A percentile compares a stretch with the other conserved stretches of the same genome.
phyloP scores from a whole-genome alignment of 1,140 invertebrate species.

The Drosophila paulistorum region DNA sequence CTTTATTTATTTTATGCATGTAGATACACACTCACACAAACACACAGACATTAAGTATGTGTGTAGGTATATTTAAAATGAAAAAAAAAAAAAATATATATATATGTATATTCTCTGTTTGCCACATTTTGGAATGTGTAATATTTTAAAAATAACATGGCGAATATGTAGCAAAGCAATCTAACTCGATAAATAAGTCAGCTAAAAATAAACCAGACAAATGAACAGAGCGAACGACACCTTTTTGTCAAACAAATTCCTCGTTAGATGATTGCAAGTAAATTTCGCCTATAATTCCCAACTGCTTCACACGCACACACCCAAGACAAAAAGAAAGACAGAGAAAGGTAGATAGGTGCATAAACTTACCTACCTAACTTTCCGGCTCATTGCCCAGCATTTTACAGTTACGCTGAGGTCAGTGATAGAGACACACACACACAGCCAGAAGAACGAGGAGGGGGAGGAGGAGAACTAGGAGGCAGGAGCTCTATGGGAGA shows the following conservation, averaged over 20 bases:
- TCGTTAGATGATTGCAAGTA: conserved; percentile 6
- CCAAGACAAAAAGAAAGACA: not conserved
- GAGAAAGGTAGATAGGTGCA: not conserved
- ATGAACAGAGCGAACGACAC: conserved; percentile 43
- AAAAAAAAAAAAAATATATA: conserved; percentile 52
- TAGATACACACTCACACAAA: conserved; percentile 24
- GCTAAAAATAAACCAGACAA: conserved; percentile 53
- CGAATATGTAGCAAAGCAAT: conserved; percentile 75
- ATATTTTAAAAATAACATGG: conserved; percentile 76
- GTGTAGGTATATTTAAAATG: conserved; percentile 33
- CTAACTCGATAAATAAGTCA: conserved; percentile 67
- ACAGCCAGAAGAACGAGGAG: not conserved
- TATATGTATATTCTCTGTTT: conserved; percentile 70
- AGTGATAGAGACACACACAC: conserved; percentile 53
- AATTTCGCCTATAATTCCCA: conserved; percentile 18
- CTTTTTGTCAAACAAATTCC: conserved; percentile 47
- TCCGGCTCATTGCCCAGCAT: conserved; percentile 60
- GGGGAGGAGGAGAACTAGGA: not conserved
- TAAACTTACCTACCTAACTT: conserved; percentile 23
- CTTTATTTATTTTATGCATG: conserved; percentile 75
- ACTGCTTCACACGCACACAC: conserved; percentile 3
- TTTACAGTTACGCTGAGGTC: conserved; percentile 72
- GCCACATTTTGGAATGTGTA: conserved; percentile 80
- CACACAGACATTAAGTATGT: conserved; percentile 3
- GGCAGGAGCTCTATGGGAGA: conserved; percentile 3